These are phyloP conservation scores for Homarus gammarus DNA, from an alignment of 2,888 invertebrate genomes.

Conservation along the genomic window DNA sequence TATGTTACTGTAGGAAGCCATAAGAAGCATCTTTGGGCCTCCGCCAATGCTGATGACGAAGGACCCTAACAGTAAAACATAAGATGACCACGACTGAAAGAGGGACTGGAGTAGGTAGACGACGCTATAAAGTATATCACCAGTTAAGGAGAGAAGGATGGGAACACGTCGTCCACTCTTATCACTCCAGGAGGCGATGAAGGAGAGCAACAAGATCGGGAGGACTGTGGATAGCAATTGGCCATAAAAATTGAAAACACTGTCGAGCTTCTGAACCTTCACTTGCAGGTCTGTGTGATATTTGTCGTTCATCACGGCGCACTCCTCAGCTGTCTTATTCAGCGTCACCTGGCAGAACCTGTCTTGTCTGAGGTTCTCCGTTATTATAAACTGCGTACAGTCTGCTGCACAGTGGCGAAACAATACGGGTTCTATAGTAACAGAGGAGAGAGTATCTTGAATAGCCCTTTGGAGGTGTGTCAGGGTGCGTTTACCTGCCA, in stretches of 20 bases:
- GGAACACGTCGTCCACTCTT: neutral
- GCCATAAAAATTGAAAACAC: conserved; percentile 7
- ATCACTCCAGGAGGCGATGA: conserved; percentile 33
- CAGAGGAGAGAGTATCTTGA: neutral
- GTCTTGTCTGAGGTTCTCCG: conserved; percentile 18
- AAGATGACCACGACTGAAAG: neutral
- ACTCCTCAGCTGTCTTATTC: neutral
- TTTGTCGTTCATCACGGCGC: conserved; percentile 13
- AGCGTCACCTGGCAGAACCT: neutral
- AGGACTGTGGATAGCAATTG: neutral
- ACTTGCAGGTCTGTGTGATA: conserved; percentile 6
- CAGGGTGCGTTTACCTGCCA: neutral
- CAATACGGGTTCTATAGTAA: conserved; percentile 13
- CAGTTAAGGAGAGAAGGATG: neutral
- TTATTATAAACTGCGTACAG: neutral
- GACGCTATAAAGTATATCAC: neutral
- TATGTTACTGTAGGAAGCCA: conserved; percentile 24
- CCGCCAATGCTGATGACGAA: conserved; percentile 3
- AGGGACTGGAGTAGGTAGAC: conserved; percentile 7
- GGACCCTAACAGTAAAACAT: neutral
- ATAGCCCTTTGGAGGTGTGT: neutral
- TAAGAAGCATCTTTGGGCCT: neutral
- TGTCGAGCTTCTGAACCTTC: conserved; percentile 16
- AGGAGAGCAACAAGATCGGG: conserved; percentile 1
- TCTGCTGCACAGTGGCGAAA: neutral